These are phyloP conservation scores for Dromiciops gliroides DNA, from an alignment of 2,113 vertebrate genomes.

Conservation along the genomic window DNA sequence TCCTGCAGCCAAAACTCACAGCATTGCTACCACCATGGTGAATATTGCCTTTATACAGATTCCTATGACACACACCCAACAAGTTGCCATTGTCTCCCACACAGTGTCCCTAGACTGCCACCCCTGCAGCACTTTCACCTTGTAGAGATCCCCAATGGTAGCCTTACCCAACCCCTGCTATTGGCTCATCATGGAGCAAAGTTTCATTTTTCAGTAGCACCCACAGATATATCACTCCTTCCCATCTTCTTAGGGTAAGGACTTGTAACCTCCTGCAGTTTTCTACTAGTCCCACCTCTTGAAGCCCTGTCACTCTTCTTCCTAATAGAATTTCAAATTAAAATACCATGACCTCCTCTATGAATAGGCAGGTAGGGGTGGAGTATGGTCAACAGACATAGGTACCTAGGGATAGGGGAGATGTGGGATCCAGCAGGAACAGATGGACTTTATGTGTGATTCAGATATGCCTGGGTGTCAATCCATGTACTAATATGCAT, in stretches of 20 bases:
- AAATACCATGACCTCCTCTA: conserved; percentile 91
- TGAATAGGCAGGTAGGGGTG: conserved; percentile 80
- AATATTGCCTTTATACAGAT: too few relatives aligned
- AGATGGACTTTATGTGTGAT: conserved; percentile 91
- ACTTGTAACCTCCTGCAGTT: conserved; percentile 84
- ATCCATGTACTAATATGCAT: conserved; percentile 89
- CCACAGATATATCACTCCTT: conserved; percentile 90
- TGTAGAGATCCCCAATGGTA: conserved; percentile 87
- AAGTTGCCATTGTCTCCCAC: conserved; percentile 87
- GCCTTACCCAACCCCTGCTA: conserved; percentile 87
- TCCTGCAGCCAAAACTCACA: conserved; percentile 92
- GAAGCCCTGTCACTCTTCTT: conserved; percentile 90
- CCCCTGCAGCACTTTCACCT: conserved; percentile 90
- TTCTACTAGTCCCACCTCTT: conserved; percentile 89
- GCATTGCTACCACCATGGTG: too few relatives aligned
- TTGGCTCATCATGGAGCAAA: conserved; percentile 86
- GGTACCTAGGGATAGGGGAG: conserved; percentile 88
- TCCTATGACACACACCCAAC: conserved; percentile 91
- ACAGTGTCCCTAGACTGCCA: conserved; percentile 86
- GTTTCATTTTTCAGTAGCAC: conserved; percentile 88
- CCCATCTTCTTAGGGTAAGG: conserved; percentile 86
- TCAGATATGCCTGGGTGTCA: conserved; percentile 92
- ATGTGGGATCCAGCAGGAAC: conserved; percentile 93
- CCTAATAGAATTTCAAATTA: conserved; percentile 93
- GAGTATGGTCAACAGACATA: conserved; percentile 74